Conservation (phyloP, 1,140 invertebrate genomes). For the Homalodisca vitripennis region DNA sequence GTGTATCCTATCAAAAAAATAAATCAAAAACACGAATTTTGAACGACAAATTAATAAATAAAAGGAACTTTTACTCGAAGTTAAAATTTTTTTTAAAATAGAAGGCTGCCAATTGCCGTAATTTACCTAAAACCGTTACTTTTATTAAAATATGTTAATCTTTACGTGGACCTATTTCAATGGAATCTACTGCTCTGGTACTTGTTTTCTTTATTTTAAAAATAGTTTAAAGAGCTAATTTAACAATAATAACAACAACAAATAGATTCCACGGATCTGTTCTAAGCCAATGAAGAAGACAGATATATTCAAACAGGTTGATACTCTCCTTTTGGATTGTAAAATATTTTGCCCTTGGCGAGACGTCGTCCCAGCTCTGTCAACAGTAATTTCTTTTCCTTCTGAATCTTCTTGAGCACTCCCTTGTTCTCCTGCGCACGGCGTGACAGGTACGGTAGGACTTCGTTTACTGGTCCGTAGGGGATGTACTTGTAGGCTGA, state of each 20-base stretch:
- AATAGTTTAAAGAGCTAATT: constrained; percentile 12
- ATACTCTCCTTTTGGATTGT: constrained; percentile 63
- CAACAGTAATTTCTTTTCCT: constrained; percentile 75
- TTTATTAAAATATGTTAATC: not conserved
- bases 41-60: not conserved
- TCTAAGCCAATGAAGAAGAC: no score
- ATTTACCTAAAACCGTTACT: no score
- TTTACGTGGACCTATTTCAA: not conserved
- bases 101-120: not conserved
- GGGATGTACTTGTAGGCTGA: constrained; percentile 99
- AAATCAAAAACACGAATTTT: not conserved
- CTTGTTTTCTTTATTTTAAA: not conserved
- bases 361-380: constrained; percentile 74
- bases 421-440: constrained; percentile 93
- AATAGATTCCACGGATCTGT: no score
- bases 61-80: no score
- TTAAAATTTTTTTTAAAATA: not conserved
- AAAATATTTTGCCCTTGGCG: constrained; percentile 71
- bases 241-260: no score
- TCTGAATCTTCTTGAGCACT: constrained; percentile 81
- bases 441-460: constrained; percentile 93
- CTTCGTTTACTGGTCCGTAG: constrained; percentile 95
- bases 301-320: not conserved
- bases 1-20: not conserved
- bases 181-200: constrained; percentile 1